Conservation (phyloP, 1,140 invertebrate species). For the Tetraneura akinire region DNA sequence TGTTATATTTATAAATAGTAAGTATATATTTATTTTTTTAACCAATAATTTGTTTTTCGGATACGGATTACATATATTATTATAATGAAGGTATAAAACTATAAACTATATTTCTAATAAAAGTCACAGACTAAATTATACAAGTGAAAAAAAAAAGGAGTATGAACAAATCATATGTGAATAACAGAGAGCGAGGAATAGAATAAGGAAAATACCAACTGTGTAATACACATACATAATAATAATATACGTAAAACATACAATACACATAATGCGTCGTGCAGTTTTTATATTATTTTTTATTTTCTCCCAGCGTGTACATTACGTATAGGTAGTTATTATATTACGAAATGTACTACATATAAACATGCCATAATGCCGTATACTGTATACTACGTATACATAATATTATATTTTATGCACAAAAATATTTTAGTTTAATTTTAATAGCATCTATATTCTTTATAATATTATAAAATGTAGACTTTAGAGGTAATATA, state of each 20-base stretch:
- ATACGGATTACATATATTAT: not conserved
- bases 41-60: slow-evolving; percentile 1
- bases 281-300: slow-evolving; percentile 11
- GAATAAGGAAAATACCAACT: slow-evolving; percentile 44
- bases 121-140: slow-evolving; percentile 30
- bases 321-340: slow-evolving; percentile 12
- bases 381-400: not conserved
- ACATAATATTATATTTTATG: not conserved
- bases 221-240: slow-evolving; percentile 36
- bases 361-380: too few relatives aligned
- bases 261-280: not conserved
- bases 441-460: not conserved
- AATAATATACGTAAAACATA: slow-evolving; percentile 7
- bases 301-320: slow-evolving; percentile 40
- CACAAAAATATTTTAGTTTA: slow-evolving; percentile 29
- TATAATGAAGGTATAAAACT: slow-evolving; percentile 3
- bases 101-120: not conserved
- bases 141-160: not conserved
- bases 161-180: too few relatives aligned
- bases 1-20: slow-evolving; percentile 14
- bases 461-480: not conserved
- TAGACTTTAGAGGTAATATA: too few relatives aligned
- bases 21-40: not conserved
- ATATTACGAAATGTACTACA: slow-evolving; percentile 31
- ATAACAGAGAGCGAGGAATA: not conserved